These are phyloP conservation scores for Dorcus parallelipipedus DNA, from an alignment of 2,888 invertebrate species.

Conservation along the genomic window DNA sequence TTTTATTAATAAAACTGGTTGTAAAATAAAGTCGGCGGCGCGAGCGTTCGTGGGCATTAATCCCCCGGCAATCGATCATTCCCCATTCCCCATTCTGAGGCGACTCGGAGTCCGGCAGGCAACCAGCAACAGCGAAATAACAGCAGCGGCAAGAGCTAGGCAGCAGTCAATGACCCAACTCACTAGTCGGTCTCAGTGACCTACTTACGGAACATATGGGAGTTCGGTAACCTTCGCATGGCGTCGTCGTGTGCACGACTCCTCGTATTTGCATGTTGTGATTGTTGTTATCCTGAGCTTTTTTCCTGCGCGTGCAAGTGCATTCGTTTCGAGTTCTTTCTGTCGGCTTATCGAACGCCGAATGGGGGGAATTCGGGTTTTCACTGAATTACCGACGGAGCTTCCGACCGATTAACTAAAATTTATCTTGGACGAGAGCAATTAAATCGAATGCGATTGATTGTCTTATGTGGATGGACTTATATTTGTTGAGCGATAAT, in stretches of 20 bases:
- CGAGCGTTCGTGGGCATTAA: neutral
- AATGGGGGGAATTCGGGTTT: no score
- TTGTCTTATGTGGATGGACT: no score
- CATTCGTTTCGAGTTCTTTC: slow-evolving; percentile 10
- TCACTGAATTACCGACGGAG: no score
- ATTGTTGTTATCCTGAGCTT: slow-evolving; percentile 24
- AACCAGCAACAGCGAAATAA: slow-evolving; percentile 23
- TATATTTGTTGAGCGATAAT: no score
- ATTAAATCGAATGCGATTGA: no score
- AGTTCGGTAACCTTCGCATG: slow-evolving; percentile 34
- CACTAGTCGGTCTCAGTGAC: slow-evolving; percentile 49
- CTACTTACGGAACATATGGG: slow-evolving; percentile 49
- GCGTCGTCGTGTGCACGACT: slow-evolving; percentile 26
- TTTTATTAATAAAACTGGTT: neutral
- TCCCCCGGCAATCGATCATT: slow-evolving; percentile 6
- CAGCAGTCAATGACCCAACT: slow-evolving; percentile 48
- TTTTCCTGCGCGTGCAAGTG: slow-evolving; percentile 12
- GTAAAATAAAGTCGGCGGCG: neutral
- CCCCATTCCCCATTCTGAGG: slow-evolving; percentile 17
- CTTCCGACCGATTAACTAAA: no score
- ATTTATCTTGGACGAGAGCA: no score
- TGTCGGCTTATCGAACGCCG: slow-evolving; percentile 6
- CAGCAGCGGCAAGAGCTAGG: slow-evolving; percentile 29
- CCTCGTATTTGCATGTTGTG: slow-evolving; percentile 21
- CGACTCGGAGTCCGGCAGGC: slow-evolving; percentile 34